Conservation (phyloP, 2,797 vertebrate species). For the Mionectes olivaceus region DNA sequence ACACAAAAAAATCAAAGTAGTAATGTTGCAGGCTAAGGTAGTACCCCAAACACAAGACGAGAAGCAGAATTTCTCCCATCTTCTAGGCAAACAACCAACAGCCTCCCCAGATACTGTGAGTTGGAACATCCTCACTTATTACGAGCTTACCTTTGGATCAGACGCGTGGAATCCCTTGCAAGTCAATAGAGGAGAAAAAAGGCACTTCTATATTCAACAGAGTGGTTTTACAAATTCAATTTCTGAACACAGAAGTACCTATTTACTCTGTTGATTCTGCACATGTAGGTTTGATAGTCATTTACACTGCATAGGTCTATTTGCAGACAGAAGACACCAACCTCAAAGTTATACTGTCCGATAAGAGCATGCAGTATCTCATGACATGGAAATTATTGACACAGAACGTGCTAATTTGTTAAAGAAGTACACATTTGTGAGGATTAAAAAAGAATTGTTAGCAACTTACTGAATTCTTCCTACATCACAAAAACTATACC, state of each 20-base stretch:
- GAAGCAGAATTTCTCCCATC: not conserved
- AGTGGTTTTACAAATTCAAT: not conserved
- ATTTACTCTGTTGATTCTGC: not conserved
- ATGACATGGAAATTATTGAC: not conserved
- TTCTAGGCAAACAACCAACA: not conserved
- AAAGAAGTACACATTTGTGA: not conserved
- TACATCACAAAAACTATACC: not conserved
- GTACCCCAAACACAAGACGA: not conserved
- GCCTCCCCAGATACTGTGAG: not conserved
- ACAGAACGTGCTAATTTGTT: not conserved
- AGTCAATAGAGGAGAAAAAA: not conserved
- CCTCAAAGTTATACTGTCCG: rapidly evolving
- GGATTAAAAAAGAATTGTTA: not conserved
- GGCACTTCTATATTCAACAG: not conserved
- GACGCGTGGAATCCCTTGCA: not conserved
- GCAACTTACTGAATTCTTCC: not conserved
- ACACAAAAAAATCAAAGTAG: rapidly evolving
- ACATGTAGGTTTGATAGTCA: rapidly evolving
- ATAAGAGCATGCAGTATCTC: rapidly evolving
- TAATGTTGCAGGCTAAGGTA: not conserved
- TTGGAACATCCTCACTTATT: not conserved
- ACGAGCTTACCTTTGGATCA: not conserved
- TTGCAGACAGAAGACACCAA: not conserved
- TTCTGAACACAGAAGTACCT: not conserved
- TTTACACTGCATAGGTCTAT: not conserved